Percentiles rank a stretch among this genome's conserved stretches.
These are phyloP conservation scores for Alviniconcha marisindica DNA, from an alignment of 1,140 invertebrate genomes.

Conservation along the genomic window DNA sequence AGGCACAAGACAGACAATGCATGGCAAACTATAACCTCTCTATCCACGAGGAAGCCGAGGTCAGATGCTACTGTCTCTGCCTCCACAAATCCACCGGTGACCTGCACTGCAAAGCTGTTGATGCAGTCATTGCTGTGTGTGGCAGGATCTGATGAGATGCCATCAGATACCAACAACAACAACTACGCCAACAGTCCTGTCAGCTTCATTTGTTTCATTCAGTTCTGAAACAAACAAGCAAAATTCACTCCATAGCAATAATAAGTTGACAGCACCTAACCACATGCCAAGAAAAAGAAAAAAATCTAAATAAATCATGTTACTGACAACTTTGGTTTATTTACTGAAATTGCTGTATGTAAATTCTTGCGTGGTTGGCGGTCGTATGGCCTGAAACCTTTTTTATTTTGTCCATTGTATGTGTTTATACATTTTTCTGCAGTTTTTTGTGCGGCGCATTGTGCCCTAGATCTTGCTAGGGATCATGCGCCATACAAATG, in stretches of 20 bases:
- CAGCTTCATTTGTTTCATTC: background rate
- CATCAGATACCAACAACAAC: background rate
- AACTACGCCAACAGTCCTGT: background rate
- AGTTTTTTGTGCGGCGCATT: no score
- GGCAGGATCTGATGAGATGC: background rate
- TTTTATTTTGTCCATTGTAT: no score
- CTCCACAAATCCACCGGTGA: background rate
- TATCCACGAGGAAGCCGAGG: background rate
- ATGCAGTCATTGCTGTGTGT: background rate
- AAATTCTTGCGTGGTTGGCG: no score
- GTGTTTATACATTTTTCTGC: no score
- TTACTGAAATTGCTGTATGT: no score
- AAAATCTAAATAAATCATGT: background rate
- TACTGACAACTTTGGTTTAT: no score
- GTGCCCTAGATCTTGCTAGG: no score
- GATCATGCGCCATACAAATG: no score
- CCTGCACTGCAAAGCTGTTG: slow-evolving; percentile 32
- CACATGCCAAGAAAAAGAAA: background rate
- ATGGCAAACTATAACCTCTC: background rate
- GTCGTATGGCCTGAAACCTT: no score
- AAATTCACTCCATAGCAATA: background rate
- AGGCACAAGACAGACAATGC: background rate
- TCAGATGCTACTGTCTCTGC: background rate
- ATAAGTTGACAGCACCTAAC: background rate
- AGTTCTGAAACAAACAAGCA: background rate